Evolutionary conservation across 2,797 vertebrate species (phyloP).

Genomic region (Etheostoma perlongum): DNA sequence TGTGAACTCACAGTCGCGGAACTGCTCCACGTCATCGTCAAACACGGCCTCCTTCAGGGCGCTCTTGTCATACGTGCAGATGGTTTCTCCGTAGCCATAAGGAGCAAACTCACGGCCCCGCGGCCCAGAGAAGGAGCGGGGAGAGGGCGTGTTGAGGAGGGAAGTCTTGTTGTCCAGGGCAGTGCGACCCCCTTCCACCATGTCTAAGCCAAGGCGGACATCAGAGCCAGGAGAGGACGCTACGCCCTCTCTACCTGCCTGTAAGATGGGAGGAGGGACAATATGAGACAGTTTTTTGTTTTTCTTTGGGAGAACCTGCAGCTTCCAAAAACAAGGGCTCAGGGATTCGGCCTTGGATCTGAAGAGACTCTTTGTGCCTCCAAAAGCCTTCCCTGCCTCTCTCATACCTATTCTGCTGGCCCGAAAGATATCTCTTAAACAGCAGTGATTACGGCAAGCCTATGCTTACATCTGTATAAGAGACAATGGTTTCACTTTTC

Average conservation of each 20-base stretch:
- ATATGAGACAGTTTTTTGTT: neutral
- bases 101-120: slow-evolving; percentile 92
- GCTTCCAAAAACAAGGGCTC: neutral
- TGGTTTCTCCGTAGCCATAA: slow-evolving; percentile 92
- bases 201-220: slow-evolving; percentile 88
- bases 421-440: neutral
- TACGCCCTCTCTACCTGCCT: slow-evolving; percentile 92
- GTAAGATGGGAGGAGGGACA: neutral
- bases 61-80: slow-evolving; percentile 94
- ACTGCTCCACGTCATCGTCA: slow-evolving; percentile 98
- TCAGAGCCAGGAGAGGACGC: slow-evolving; percentile 88
- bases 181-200: slow-evolving; percentile 92
- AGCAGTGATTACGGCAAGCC: too few relatives aligned
- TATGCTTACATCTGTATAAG: neutral
- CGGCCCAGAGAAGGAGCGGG: slow-evolving; percentile 91
- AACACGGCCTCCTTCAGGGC: slow-evolving; percentile 98
- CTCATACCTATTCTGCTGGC: neutral
- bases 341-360: too few relatives aligned
- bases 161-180: slow-evolving; percentile 98
- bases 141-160: slow-evolving; percentile 95
- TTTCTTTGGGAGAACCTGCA: neutral
- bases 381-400: neutral
- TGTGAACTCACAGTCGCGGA: slow-evolving; percentile 92
- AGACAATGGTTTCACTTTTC: neutral
- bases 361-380: neutral